Evolutionary conservation across 2,888 invertebrate species (phyloP), one percentile per base, ranked within the genome.

Genomic region (Drosophila meridionalis): DNA sequence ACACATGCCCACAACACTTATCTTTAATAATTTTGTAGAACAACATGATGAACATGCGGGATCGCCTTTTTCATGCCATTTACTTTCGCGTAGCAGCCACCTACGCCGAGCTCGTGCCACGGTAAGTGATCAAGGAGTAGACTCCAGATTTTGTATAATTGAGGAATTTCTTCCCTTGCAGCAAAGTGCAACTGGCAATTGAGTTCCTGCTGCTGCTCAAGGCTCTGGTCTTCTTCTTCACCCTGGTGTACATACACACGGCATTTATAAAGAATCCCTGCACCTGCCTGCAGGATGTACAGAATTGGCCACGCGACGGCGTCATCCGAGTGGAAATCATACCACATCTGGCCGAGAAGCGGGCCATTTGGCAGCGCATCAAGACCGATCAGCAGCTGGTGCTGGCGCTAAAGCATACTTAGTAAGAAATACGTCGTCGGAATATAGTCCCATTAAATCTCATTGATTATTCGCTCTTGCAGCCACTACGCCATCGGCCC

Each of bases 281-380:
- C 63, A 98, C 98, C 85, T 99, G 99, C 93, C 94, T 99, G 83
- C 96, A 97, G 91, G 96, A 97, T 92, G 95, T 98, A 40, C 95
- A 96, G 91, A 95, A 96, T 12, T 99, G 99, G 99, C 99, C 99
- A 0, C 94, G 98, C 73, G 97, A 98, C 93, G 99, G 99, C 5
- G 98, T 99, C 80, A 94, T 99, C 26, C 84, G 93, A 40, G 92
- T 93, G 63, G 93, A 93, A 82, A 91, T 93, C n/a, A 88, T 93
- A 59, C 91, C 92, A 0, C 85, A 92, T 76, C 69, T 92, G 60
- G 83, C 90, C 14, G 89, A 89, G 67, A 91, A 92, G 30, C 88
- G 87, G 7, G 89, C 83, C 40, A 81, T 91, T 12, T 75, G 90
- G 79, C 84, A 86, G 43, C 78, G 85, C 48, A 83, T 83, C 7